Evolutionary conservation across 2,113 vertebrate species (phyloP).

Genomic region (Hemiprocne comata): DNA sequence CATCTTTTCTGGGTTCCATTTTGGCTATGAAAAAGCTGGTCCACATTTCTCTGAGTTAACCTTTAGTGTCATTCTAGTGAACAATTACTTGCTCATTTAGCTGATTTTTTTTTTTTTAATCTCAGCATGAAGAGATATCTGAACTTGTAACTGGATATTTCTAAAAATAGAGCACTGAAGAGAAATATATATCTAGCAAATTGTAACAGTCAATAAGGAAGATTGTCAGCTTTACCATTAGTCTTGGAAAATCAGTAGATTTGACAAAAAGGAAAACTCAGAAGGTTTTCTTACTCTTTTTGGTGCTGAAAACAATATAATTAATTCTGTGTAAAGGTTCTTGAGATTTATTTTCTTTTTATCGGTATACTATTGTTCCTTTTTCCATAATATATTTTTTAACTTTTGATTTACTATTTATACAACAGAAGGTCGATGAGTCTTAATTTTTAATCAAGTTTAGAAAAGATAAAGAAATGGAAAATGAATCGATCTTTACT

Average conservation of each 20-base stretch:
- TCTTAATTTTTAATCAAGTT: not conserved
- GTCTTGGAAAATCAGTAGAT: not conserved
- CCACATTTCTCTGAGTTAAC: not conserved
- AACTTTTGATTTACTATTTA: not conserved
- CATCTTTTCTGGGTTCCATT: not conserved
- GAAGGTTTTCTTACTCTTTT: not conserved
- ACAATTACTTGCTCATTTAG: not conserved
- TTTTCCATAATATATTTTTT: not conserved
- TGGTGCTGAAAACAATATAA: not conserved
- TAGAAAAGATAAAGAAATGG: not conserved
- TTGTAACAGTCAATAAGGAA: not conserved
- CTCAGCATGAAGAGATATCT: not conserved
- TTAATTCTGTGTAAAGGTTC: not conserved
- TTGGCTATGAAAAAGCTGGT: not conserved
- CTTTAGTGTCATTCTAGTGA: not conserved
- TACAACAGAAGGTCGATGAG: not conserved
- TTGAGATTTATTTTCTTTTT: not conserved
- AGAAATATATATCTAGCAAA: not conserved
- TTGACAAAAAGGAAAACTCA: not conserved
- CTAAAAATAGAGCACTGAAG: not conserved
- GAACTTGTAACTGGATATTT: not conserved
- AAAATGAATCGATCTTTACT: not conserved
- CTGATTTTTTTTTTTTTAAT: not conserved
- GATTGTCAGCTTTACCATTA: not conserved
- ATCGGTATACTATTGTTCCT: accelerated